Conservation (phyloP, 2,113 vertebrate species). For the Chlamydotis undulata region DNA sequence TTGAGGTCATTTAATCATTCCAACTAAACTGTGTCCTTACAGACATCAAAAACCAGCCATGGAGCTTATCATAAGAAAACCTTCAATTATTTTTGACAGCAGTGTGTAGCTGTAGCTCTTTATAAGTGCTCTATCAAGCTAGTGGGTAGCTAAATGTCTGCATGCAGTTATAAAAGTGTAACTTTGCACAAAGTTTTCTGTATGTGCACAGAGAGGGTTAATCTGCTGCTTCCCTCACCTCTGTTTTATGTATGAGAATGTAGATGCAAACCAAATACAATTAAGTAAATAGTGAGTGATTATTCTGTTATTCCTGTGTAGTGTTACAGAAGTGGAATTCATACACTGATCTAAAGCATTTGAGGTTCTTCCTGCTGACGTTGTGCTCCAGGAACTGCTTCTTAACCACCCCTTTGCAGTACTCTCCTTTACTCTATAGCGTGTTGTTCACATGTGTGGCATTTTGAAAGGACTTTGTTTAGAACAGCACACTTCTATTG, state of each 20-base stretch:
- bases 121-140: background rate
- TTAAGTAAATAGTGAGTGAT: background rate
- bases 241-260: background rate
- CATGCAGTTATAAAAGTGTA: background rate
- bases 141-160: background rate
- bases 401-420: fast-evolving
- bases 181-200: background rate
- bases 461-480: background rate
- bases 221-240: background rate
- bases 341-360: background rate
- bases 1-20: background rate
- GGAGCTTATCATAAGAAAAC: background rate
- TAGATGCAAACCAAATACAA: background rate
- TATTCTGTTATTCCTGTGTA: background rate
- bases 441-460: background rate
- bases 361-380: background rate
- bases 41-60: background rate
- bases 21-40: background rate
- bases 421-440: background rate
- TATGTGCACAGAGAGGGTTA: fast-evolving
- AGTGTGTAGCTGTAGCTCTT: background rate
- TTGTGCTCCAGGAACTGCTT: background rate
- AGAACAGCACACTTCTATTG: background rate
- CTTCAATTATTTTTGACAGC: background rate
- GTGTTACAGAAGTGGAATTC: background rate